Evolutionary conservation across 2,797 vertebrate genomes (phyloP), one percentile per base, ranked within the genome.

Genomic region (Channallabes apus): DNA sequence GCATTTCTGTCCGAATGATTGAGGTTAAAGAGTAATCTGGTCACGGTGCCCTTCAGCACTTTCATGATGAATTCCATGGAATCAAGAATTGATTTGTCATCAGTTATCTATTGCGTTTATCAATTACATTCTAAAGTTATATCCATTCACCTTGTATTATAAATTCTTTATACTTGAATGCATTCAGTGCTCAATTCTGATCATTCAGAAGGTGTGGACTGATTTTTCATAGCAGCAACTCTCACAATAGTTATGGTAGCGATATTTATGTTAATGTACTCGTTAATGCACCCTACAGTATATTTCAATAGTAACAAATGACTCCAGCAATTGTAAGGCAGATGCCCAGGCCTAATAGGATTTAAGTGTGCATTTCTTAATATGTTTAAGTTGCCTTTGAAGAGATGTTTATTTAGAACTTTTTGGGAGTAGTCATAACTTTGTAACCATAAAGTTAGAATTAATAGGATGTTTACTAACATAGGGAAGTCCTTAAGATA

Each of bases 1-100:
- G 73, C 61, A 87, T 85, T 71, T 83, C 78, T 61, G 84, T 82
- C 79, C 76, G 46, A 89, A 85, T 79, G 75, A 86, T 41, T 85
- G 85, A 83, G 82, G 87, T 84, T 88, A 85, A 86, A 83, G 59
- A 84, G 80, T 87, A 46, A 79, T 61, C 71, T 82, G 83, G 76
- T 73, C 61, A 68, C n/a, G 18, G 32, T 67, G n/a, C 64, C 65
- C 72, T 85, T 82, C 68, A 84, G 62, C n/a, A 58, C 41, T 81
- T 76, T 82, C 18, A 65, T 58, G 64, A 82, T 73, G 1, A 73
- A 78, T 82, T 82, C n/a, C 80, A 82, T 58, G 72, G 72, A 82
- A 75, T 59, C 71, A 9, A 4, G 46, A 7, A 77, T 68, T 68
- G 85, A 82, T 77, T 69, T 46, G 51, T 56, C 72, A 69, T 86